Percentiles rank a stretch among this genome's conserved stretches.
Evolutionary conservation across 1,140 invertebrate species (phyloP).

Genomic region (Saccostrea glomerata): DNA sequence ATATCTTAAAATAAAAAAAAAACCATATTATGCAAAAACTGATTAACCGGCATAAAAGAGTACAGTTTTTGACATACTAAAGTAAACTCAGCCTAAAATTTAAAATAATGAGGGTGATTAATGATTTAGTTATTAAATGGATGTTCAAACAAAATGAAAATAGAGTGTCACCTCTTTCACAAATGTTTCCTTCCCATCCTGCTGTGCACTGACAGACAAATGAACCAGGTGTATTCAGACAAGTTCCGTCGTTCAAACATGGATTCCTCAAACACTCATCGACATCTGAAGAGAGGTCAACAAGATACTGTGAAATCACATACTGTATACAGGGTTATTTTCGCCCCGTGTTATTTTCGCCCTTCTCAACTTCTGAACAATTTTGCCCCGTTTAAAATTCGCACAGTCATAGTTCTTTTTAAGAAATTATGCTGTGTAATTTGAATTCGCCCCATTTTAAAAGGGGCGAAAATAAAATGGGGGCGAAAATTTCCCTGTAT

Average conservation of each 20-base stretch:
- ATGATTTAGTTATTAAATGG: not conserved
- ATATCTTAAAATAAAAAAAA: not conserved
- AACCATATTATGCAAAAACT: not conserved
- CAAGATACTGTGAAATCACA: not conserved
- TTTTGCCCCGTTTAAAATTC: not conserved
- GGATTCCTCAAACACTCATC: conserved; percentile 66
- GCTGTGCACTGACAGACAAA: conserved; percentile 57
- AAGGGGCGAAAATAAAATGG: too few relatives aligned
- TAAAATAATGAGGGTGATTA: not conserved
- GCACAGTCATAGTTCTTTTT: too few relatives aligned
- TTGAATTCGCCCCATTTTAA: too few relatives aligned
- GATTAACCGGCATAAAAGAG: not conserved
- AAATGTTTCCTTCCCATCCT: conserved; percentile 55
- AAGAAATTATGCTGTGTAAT: not conserved
- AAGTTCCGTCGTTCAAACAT: conserved; percentile 58
- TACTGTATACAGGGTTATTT: too few relatives aligned
- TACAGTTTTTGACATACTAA: too few relatives aligned
- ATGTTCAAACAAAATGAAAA: not conserved
- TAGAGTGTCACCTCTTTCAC: conserved; percentile 79
- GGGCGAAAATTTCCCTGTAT: too few relatives aligned
- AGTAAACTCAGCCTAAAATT: too few relatives aligned
- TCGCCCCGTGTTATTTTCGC: too few relatives aligned
- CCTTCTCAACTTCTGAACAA: not conserved
- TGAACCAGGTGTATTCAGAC: conserved; percentile 60
- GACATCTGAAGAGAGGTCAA: conserved; percentile 52